Conservation (phyloP, 1,140 invertebrate species). For the Drosophila guanche region DNA sequence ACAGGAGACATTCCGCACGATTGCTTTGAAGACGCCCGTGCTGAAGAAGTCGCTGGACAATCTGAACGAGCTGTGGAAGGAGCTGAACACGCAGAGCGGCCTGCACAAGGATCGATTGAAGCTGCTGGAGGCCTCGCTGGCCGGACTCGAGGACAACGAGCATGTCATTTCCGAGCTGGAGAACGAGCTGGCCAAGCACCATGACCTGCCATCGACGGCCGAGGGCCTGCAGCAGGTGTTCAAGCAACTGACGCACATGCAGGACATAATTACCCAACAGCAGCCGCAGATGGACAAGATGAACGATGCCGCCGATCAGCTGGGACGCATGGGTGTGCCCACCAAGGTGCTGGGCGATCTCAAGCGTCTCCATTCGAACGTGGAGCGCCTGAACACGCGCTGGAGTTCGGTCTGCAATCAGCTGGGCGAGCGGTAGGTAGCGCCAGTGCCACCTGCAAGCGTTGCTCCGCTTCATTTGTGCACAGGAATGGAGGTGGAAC, state of each 20-base stretch:
- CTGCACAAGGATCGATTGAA: slow-evolving; percentile 87
- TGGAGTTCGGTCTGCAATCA: slow-evolving; percentile 97
- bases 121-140: slow-evolving; percentile 94
- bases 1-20: slow-evolving; percentile 91
- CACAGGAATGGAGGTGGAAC: slow-evolving; percentile 24
- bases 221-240: slow-evolving; percentile 88
- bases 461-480: slow-evolving; percentile 23
- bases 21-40: slow-evolving; percentile 93
- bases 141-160: slow-evolving; percentile 94
- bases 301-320: slow-evolving; percentile 94
- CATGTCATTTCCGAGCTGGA: slow-evolving; percentile 96
- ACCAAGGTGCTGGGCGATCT: slow-evolving; percentile 91
- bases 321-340: slow-evolving; percentile 90
- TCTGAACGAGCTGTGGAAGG: slow-evolving; percentile 95
- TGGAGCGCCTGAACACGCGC: slow-evolving; percentile 92
- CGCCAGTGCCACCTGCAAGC: slow-evolving; percentile 37
- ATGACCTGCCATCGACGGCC: slow-evolving; percentile 92
- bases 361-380: slow-evolving; percentile 96
- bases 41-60: slow-evolving; percentile 95
- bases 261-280: slow-evolving; percentile 92
- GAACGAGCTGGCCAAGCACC: slow-evolving; percentile 92
- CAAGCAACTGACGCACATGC: slow-evolving; percentile 85
- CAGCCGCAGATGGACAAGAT: slow-evolving; percentile 95
- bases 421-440: slow-evolving; percentile 91
- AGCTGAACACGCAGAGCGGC: slow-evolving; percentile 82